Evolutionary conservation across 2,888 invertebrate species (phyloP), one percentile per base, ranked within the genome.

Genomic region (Graphium colonna): DNA sequence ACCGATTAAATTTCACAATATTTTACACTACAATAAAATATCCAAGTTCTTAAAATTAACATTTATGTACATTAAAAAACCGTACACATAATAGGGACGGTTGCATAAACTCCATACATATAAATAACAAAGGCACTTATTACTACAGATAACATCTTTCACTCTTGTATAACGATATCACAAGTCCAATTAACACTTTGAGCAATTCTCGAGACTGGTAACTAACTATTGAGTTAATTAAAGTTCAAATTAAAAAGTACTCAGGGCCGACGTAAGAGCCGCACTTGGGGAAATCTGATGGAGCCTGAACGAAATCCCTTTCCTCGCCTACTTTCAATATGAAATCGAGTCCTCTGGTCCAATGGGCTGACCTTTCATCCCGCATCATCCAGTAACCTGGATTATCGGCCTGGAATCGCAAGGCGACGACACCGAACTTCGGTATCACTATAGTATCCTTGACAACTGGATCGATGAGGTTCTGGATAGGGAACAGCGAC

Each of bases 311-410:
- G 76, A 95, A 92, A 66, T 96, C 92, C 16, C 82, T 74, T 28
- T 83, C 69, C 43, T 92, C 90, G 0, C 96, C 95, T 1, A 95
- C 94, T 79, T 95, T 93, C 12, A 96, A 75, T 21, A 95, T 90
- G 52, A 95, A 90, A 59, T 94, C 94, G 72, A 95, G 82, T 0
- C 95, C 96, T 60, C 94, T 91, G 0, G 94, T 94, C 92, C 95
- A 94, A 61, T 94, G 93, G 15, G 91, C 90, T 0, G 94, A 92
- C 47, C 93, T 90, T 72, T 95, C 95, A 63, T 95, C 95, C 62
- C 95, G 92, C 74, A 96, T 90, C 78, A 96, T 91, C 96, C 96
- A 96, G 65, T 93, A 94, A 10, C 95, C 95, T 65, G 95, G 94
- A 81, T 95, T 95, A 62, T 93, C 91, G 8, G 95, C 95, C 63